Evolutionary conservation across 2,797 vertebrate species (phyloP).

Genomic region (Buceros bicornis): DNA sequence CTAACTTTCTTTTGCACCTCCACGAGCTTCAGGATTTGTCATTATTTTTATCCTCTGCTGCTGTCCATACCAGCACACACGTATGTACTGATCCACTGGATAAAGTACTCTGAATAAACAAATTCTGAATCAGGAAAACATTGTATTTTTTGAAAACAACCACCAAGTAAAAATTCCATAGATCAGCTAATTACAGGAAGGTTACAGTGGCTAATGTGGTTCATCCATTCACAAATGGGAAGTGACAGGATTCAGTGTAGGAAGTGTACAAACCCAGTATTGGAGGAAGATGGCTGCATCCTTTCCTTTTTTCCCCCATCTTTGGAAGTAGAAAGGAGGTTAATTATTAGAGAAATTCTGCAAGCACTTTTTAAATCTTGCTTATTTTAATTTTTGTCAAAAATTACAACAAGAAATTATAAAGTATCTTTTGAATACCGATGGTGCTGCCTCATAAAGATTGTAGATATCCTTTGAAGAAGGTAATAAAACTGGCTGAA

Average conservation of each 20-base stretch:
- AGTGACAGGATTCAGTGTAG: background rate
- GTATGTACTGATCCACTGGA: accelerated
- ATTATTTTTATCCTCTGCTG: background rate
- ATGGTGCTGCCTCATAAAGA: background rate
- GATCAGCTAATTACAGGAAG: background rate
- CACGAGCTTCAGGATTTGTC: background rate
- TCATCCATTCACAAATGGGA: background rate
- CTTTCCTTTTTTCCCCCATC: background rate
- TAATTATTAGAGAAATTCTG: background rate
- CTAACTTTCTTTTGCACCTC: background rate
- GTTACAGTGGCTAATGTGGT: background rate
- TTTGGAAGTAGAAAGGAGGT: background rate
- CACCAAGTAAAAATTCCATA: background rate
- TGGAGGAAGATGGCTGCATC: background rate
- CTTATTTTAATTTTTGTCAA: background rate
- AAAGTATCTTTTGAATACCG: background rate
- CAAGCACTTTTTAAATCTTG: background rate
- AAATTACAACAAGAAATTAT: background rate
- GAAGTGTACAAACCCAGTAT: background rate
- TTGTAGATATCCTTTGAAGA: background rate
- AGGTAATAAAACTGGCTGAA: background rate
- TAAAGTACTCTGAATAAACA: background rate
- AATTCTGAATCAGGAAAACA: background rate
- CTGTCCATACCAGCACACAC: background rate
- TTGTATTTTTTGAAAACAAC: background rate